Conservation (phyloP, 2,797 vertebrate species). For the Caiman crocodilus region DNA sequence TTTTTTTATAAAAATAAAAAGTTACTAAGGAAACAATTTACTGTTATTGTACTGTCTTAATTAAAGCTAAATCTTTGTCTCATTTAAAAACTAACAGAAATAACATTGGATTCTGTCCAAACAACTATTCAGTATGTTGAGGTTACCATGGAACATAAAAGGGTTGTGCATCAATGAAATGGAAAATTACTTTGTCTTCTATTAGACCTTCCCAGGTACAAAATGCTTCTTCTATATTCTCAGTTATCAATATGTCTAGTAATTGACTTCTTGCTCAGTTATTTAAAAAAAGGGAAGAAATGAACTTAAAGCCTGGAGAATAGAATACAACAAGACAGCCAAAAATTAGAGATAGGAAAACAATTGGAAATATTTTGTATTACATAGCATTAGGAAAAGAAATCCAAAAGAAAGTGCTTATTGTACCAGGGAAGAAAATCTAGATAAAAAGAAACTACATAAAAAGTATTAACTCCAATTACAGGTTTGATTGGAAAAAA, state of each 20-base stretch:
- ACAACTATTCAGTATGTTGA: constrained; percentile 28
- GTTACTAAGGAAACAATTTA: neutral
- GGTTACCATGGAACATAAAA: constrained; percentile 61
- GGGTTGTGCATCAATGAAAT: constrained; percentile 65
- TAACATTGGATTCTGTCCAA: constrained; percentile 24
- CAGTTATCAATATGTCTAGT: constrained; percentile 61
- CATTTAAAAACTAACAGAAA: constrained; percentile 50
- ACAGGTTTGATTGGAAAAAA: neutral
- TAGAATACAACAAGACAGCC: neutral
- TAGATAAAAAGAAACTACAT: neutral
- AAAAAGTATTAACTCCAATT: neutral
- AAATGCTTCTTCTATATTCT: constrained; percentile 59
- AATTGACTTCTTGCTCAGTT: constrained; percentile 66
- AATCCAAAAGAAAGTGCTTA: neutral
- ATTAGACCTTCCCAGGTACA: constrained; percentile 59
- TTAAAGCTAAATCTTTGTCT: constrained; percentile 40
- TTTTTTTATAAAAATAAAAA: neutral
- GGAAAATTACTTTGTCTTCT: constrained; percentile 67
- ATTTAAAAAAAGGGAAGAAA: constrained; percentile 30
- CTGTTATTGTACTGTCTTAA: constrained; percentile 21
- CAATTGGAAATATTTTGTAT: too few relatives aligned
- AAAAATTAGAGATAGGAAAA: constrained; percentile 11
- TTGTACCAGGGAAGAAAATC: neutral
- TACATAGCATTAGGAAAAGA: neutral
- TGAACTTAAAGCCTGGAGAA: constrained; percentile 28